Evolutionary conservation across 2,888 invertebrate species (phyloP), one percentile per base, ranked within the genome.

Genomic region (Heliconius cydno): DNA sequence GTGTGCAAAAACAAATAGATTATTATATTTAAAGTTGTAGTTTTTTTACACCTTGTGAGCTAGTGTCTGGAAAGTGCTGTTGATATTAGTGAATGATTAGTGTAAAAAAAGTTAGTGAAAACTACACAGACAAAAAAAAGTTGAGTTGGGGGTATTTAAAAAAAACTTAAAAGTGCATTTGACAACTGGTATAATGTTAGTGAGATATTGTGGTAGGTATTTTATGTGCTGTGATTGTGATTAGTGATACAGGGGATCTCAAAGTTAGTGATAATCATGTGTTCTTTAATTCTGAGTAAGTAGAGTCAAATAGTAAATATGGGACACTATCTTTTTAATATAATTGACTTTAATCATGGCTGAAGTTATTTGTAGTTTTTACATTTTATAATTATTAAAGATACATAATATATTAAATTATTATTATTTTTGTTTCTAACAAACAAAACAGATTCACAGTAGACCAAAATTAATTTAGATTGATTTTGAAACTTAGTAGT

Each of bases 31-130:
- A 83, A 90, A 86, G 89, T 90, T 93, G 93, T 94, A 88, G 93
- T 94, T 94, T 94, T 94, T 92, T 93, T 94, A 89, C 84, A 92
- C 94, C 94, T 92, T 91, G 94, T 94, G 92, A 87, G 86, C 86
- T 87, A 84, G 91, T 92, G 90, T 84, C 85, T 83, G 83, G 71
- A 73, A 88, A 88, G 90, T 91, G 91, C 84, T 87, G 86, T 88
- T 88, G 70, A 74, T 71, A 77, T 78, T 72, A 81, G 83, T 85
- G 83, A 80, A 79, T 82, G 63, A 76, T 80, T 67, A 78, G 82
- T 83, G 82, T 75, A 70, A 74, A 79, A 19, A 81, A 76, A 82
- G 25, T 79, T 81, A 75, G 79, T 81, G 75, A 28, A 60, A 60
- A 38, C 52, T 41, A 73, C 28, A 70, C 4, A 72, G 28, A 79